phyloP scores from a whole-genome alignment of 2,113 vertebrate genomes.

The Ameiurus melas region DNA sequence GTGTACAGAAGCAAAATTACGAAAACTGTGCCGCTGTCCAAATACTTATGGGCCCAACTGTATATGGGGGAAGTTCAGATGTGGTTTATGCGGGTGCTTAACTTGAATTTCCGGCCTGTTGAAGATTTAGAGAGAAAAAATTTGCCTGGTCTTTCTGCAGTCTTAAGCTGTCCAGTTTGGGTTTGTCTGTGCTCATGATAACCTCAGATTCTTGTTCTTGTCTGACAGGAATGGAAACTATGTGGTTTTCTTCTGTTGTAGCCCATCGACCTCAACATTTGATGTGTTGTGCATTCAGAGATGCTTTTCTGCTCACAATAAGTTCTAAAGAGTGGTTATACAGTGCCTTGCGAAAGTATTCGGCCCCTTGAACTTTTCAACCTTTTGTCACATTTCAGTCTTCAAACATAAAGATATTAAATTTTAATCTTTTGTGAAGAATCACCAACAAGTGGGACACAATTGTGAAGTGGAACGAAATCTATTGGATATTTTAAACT shows the following conservation, averaged over 20 bases:
- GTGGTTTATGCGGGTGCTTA: neutral
- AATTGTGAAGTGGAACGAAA: no score
- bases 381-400: no score
- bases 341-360: no score
- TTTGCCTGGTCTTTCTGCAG: neutral
- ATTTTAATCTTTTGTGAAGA: no score
- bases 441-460: no score
- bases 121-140: neutral
- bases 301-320: neutral
- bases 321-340: neutral
- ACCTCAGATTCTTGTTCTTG: neutral
- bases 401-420: no score
- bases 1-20: no score
- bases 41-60: no score
- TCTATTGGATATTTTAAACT: no score
- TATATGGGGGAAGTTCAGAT: neutral
- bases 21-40: no score
- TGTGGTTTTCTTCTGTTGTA: neutral
- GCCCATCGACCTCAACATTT: neutral
- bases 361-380: no score
- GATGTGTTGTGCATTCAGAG: neutral
- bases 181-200: neutral
- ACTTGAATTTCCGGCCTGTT: neutral
- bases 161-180: neutral
- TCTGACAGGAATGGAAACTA: neutral